A percentile compares a stretch with the other conserved stretches of the same genome.
Conservation (phyloP, 23 tunicate species). For the Halocynthia aurantium region DNA sequence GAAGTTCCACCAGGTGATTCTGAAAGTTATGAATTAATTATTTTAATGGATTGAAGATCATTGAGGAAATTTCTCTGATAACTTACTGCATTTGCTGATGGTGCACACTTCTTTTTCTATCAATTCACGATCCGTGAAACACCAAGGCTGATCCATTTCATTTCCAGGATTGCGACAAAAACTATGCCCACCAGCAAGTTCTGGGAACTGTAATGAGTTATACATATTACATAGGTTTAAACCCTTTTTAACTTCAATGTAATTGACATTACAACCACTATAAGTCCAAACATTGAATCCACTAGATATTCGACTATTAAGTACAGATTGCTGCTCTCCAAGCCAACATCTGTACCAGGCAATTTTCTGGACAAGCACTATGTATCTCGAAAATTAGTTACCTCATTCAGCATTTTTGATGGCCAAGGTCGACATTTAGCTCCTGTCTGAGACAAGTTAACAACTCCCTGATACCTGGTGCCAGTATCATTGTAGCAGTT, state of each 20-base stretch:
- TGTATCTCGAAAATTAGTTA: neutral
- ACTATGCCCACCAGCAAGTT: slow-evolving; percentile 82
- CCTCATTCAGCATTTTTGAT: slow-evolving; percentile 36
- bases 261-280: too few species aligned
- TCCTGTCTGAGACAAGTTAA: slow-evolving; percentile 39
- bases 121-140: slow-evolving; percentile 37
- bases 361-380: neutral
- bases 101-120: slow-evolving; percentile 34
- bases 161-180: slow-evolving; percentile 79
- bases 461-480: slow-evolving; percentile 46
- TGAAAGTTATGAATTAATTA: neutral
- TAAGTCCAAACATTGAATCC: too few species aligned
- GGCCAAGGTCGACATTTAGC: slow-evolving; percentile 73
- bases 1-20: slow-evolving; percentile 14
- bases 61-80: neutral
- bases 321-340: neutral
- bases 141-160: slow-evolving; percentile 68
- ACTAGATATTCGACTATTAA: neutral
- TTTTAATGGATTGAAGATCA: neutral
- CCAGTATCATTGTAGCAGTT: slow-evolving; percentile 57
- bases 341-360: neutral
- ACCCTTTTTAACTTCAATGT: neutral
- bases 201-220: slow-evolving; percentile 41
- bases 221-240: neutral
- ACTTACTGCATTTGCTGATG: slow-evolving; percentile 68